These are phyloP conservation scores for Megaptera novaeangliae DNA, from an alignment of 2,113 vertebrate species.

Conservation along the genomic window DNA sequence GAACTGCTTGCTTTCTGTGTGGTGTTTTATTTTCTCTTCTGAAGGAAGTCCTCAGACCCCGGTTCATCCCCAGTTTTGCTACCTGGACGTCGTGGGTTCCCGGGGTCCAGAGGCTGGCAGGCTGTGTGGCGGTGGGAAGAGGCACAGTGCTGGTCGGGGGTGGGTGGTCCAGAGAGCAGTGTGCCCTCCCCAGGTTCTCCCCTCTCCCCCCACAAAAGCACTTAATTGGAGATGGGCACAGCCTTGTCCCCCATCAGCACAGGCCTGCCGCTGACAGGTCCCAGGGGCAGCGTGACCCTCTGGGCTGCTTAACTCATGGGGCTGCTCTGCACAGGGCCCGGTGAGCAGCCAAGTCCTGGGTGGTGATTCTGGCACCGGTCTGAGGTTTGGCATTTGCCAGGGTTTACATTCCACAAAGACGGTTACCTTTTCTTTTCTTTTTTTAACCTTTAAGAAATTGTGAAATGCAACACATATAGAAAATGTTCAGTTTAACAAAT, in stretches of 20 bases:
- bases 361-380: not conserved
- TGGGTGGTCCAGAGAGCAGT: not conserved
- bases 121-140: not conserved
- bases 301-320: not conserved
- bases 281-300: not conserved
- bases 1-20: not conserved
- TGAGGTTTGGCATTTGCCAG: not conserved
- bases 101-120: not conserved
- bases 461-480: constrained; percentile 47
- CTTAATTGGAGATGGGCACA: not conserved
- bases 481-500: constrained; percentile 54
- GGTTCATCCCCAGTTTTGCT: not conserved
- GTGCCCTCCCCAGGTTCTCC: not conserved
- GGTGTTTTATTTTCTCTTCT: not conserved
- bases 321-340: not conserved
- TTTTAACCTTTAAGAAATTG: not conserved
- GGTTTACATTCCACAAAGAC: constrained; percentile 32
- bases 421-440: not conserved
- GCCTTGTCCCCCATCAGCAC: not conserved
- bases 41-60: not conserved
- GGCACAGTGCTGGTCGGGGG: no score
- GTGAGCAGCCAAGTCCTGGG: not conserved
- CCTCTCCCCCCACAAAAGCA: not conserved
- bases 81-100: not conserved
- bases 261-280: not conserved